Base-by-base conservation (phyloP, 2,797 vertebrate species). In the Lacerta viridis region DNA sequence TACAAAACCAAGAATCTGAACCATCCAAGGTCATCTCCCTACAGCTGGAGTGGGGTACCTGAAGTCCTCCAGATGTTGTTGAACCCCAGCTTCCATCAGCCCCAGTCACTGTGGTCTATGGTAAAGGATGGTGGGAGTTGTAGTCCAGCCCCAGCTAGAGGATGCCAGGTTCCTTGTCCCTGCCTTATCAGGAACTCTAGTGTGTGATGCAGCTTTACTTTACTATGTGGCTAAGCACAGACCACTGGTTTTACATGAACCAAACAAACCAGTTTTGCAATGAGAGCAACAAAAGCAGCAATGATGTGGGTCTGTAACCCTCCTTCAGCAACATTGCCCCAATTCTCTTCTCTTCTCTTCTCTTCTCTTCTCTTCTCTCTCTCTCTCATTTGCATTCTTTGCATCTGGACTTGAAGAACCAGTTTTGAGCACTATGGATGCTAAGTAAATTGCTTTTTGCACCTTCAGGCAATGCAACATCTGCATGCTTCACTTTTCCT, bases 301-400 rank as follows among this genome's bases (percentile, higher is more conserved):
- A 10, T 33, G n/a, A 27, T n/a, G 4, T 59, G 25, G 75, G 36
- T 33, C 71, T 69, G n/a, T 27, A 76, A 75, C 33, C 68, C 80
- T 85, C 69, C 59, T 55, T 85, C 43, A 74, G 33, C 43, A 25
- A 27, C 3, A 10, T 50, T 86, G 81, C 25, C 18, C 20, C 15
- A 1, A 33, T 87, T 91, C 88, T 93, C 87, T 6, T 84, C 59
- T 74, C 87, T 80, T 77, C 90, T 18, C 46, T 50, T 13, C 46
- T 50, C 46, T 46, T 46, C 46, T 11, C 46, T 46, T 46, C 46
- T 46, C 46, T 46, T 41, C 41, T 50, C 46, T 50, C 93, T 59
- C 33, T 68, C 72, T 33, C 93, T 87, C 93, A 77, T 84, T 80
- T 90, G 87, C 93, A 92, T 93, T 94, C 86, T 89, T 92, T 87